Percentiles rank a stretch among this genome's conserved stretches.
Evolutionary conservation across 2,888 invertebrate species (phyloP).

Genomic region (Agriopis leucophaearia): DNA sequence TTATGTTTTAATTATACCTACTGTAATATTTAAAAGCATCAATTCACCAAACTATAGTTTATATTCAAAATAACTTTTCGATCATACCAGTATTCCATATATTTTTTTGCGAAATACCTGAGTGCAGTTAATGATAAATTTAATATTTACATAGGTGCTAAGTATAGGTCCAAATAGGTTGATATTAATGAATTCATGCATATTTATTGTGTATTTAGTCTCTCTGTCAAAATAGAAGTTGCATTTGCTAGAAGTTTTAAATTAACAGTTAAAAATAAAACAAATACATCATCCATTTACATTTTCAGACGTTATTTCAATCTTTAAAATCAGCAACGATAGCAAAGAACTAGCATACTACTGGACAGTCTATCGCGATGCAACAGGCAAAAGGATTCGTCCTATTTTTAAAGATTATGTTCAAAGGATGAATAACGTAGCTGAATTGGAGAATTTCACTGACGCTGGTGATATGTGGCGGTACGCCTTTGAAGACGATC

Average conservation of each 20-base stretch:
- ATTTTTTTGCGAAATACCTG: neutral
- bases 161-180: neutral
- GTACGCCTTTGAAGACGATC: constrained; percentile 75
- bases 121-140: neutral
- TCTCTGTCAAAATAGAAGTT: neutral
- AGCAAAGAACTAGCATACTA: constrained; percentile 87
- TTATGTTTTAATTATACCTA: constrained; percentile 15
- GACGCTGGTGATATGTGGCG: constrained; percentile 83
- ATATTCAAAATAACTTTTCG: neutral
- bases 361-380: constrained; percentile 89
- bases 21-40: neutral
- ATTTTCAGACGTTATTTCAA: constrained; percentile 71
- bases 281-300: neutral
- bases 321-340: constrained; percentile 83
- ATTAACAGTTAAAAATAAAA: neutral
- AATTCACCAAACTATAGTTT: neutral
- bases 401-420: constrained; percentile 88
- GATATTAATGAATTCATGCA: neutral
- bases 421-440: constrained; percentile 87
- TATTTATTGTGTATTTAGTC: neutral
- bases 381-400: constrained; percentile 87
- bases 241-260: neutral
- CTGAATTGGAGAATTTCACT: constrained; percentile 81
- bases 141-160: neutral
- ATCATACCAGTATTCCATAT: neutral